Percentiles rank a stretch among this genome's conserved stretches.
phyloP scores from a whole-genome alignment of 2,888 invertebrate genomes.

The Eubasilissa splendida region DNA sequence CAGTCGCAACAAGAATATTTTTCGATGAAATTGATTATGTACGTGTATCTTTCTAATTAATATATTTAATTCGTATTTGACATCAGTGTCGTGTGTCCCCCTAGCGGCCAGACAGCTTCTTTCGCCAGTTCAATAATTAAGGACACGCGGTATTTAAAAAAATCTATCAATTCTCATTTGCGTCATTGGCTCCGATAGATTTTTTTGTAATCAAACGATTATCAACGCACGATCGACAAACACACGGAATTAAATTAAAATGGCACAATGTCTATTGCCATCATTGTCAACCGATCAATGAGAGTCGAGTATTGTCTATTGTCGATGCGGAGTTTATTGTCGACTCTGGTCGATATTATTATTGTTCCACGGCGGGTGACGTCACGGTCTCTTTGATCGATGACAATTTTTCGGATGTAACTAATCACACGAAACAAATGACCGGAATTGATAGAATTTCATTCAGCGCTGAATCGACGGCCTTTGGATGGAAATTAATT shows the following conservation, averaged over 20 bases:
- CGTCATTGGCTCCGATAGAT: background rate
- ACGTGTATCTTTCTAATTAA: too few species aligned
- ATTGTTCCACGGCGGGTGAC: slow-evolving; percentile 41
- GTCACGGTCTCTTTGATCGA: slow-evolving; percentile 22
- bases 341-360: slow-evolving; percentile 24
- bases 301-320: slow-evolving; percentile 40
- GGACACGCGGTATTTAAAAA: background rate
- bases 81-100: too few species aligned
- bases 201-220: slow-evolving; percentile 32
- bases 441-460: slow-evolving; percentile 37
- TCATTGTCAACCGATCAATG: slow-evolving; percentile 49
- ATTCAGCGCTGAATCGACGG: background rate
- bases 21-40: too few species aligned
- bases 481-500: background rate
- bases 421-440: slow-evolving; percentile 52
- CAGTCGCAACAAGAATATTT: too few species aligned
- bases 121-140: background rate
- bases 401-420: slow-evolving; percentile 46
- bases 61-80: too few species aligned
- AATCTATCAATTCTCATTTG: slow-evolving; percentile 36
- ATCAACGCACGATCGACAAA: slow-evolving; percentile 40
- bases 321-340: slow-evolving; percentile 38
- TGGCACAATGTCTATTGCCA: slow-evolving; percentile 46
- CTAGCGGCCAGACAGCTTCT: too few species aligned
- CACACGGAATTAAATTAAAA: slow-evolving; percentile 41